Evolutionary conservation across 2,888 invertebrate species (phyloP).

Genomic region (Flabesymbios commensalis): DNA sequence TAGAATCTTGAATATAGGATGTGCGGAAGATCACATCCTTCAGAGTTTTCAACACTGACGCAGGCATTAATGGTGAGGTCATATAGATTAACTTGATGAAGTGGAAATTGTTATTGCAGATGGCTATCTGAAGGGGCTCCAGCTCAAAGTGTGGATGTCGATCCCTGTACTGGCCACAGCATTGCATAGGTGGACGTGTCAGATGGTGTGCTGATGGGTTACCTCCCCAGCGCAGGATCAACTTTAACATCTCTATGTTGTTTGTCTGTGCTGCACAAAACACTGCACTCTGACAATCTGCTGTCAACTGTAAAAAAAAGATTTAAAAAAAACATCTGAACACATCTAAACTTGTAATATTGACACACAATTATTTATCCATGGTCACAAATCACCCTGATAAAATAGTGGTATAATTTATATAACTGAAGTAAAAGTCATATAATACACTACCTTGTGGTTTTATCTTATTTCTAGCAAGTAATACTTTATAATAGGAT

Average conservation of each 20-base stretch:
- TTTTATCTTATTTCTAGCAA: neutral
- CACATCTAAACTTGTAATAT: too few relatives aligned
- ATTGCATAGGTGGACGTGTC: conserved; percentile 39
- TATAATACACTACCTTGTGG: neutral
- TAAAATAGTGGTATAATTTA: too few relatives aligned
- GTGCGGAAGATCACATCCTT: conserved; percentile 44
- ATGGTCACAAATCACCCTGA: too few relatives aligned
- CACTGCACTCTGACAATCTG: conserved; percentile 48
- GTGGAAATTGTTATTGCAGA: conserved; percentile 52
- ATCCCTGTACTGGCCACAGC: conserved; percentile 52
- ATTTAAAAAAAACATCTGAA: too few relatives aligned
- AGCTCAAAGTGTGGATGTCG: conserved; percentile 55
- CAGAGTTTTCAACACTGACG: conserved; percentile 38
- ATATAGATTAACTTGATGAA: conserved; percentile 44
- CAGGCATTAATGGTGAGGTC: conserved; percentile 46
- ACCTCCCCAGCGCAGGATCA: conserved; percentile 51
- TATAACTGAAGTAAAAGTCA: neutral
- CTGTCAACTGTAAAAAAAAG: conserved; percentile 45
- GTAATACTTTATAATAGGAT: too few relatives aligned
- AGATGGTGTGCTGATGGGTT: conserved; percentile 46
- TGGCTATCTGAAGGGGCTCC: conserved; percentile 53
- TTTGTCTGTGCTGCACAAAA: conserved; percentile 48
- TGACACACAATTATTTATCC: too few relatives aligned
- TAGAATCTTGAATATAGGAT: conserved; percentile 40
- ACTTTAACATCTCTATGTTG: conserved; percentile 40